Evolutionary conservation across 2,888 invertebrate species (phyloP).

Genomic region (Pristionchus entomophagus): DNA sequence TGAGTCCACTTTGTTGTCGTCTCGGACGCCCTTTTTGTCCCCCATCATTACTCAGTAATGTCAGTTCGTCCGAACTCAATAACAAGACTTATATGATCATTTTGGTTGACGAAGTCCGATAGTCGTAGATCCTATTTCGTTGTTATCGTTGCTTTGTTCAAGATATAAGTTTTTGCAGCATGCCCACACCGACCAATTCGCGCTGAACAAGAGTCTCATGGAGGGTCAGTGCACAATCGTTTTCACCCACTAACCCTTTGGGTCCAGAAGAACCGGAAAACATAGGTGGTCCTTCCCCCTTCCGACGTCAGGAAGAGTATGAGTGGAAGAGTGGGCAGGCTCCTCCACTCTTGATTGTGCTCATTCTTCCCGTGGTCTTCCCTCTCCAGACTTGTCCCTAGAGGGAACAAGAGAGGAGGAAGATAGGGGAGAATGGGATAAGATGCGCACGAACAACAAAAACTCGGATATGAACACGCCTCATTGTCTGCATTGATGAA

Average conservation of each 20-base stretch:
- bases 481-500: no score
- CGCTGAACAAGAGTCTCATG: slow-evolving; percentile 26
- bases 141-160: not conserved
- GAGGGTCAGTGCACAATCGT: not conserved
- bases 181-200: not conserved
- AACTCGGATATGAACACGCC: slow-evolving; percentile 23
- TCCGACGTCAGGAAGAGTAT: not conserved
- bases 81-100: no score
- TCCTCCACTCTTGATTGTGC: slow-evolving; percentile 32
- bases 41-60: no score
- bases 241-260: no score
- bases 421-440: slow-evolving; percentile 22
- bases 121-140: no score
- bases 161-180: no score
- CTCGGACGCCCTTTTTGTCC: no score
- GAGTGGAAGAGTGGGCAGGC: not conserved
- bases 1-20: no score
- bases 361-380: not conserved
- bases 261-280: not conserved
- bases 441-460: not conserved
- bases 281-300: not conserved
- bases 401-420: slow-evolving; percentile 24
- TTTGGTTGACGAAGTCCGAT: no score
- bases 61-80: no score
- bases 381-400: no score